Evolutionary conservation across 2,888 invertebrate genomes (phyloP).

Genomic region (Syritta pipiens): DNA sequence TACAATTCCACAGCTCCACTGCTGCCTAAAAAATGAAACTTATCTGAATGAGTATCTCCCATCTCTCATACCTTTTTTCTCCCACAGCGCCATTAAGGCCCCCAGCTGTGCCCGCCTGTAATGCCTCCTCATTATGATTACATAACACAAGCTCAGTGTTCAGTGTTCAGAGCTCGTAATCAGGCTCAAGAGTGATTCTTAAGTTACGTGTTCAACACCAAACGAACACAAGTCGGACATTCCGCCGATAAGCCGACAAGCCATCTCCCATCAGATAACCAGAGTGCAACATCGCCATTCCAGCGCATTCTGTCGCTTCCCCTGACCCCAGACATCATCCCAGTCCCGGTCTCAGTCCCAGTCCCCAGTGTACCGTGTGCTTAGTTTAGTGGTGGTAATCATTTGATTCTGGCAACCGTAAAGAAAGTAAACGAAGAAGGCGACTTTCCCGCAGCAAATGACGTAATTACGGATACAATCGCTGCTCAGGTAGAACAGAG

Average conservation of each 20-base stretch:
- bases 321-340: no score
- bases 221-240: constrained; percentile 26
- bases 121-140: constrained; percentile 31
- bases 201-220: constrained; percentile 44
- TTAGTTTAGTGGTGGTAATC: constrained; percentile 30
- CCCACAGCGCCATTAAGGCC: no score
- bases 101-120: background rate
- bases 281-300: constrained; percentile 44
- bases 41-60: no score
- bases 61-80: no score
- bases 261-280: constrained; percentile 23
- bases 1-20: no score
- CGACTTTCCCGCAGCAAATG: constrained; percentile 42
- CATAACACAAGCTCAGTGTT: constrained; percentile 7
- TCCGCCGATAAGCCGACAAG: constrained; percentile 37
- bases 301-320: constrained; percentile 1
- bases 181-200: constrained; percentile 26
- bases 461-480: constrained; percentile 48
- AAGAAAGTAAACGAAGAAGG: constrained; percentile 49
- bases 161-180: constrained; percentile 10
- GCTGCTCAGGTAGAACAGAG: constrained; percentile 32
- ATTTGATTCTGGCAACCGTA: constrained; percentile 60
- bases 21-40: no score
- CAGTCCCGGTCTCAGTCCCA: no score
- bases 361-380: constrained; percentile 9